These are phyloP conservation scores for Dryomyza anilis DNA, from an alignment of 2,888 invertebrate species.

Conservation along the genomic window DNA sequence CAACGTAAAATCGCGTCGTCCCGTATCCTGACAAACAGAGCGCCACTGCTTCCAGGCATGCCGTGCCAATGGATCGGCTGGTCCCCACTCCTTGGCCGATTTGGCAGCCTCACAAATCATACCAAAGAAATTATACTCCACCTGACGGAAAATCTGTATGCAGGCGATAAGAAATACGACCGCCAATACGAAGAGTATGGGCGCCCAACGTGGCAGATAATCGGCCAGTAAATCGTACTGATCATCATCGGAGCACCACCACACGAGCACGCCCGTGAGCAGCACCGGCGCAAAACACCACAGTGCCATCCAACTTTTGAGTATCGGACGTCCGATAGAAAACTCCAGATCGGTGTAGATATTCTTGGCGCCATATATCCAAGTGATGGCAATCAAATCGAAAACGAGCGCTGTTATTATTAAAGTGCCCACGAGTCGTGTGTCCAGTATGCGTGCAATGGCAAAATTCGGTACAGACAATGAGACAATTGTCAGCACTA, in stretches of 20 bases:
- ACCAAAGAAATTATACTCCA: slow-evolving; percentile 62
- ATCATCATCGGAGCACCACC: slow-evolving; percentile 61
- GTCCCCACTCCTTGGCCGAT: slow-evolving; percentile 62
- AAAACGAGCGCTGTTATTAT: slow-evolving; percentile 57
- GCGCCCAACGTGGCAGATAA: slow-evolving; percentile 59
- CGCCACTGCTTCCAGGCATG: slow-evolving; percentile 63
- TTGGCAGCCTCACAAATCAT: slow-evolving; percentile 62
- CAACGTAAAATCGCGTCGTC: slow-evolving; percentile 59
- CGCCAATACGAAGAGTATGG: slow-evolving; percentile 54
- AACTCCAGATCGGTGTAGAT: slow-evolving; percentile 61
- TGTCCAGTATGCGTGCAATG: slow-evolving; percentile 55
- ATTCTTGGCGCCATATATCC: slow-evolving; percentile 61
- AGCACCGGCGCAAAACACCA: slow-evolving; percentile 60
- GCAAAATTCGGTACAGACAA: slow-evolving; percentile 56
- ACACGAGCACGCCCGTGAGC: slow-evolving; percentile 56
- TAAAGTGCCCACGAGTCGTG: slow-evolving; percentile 57
- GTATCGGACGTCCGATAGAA: slow-evolving; percentile 60
- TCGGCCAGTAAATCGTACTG: slow-evolving; percentile 49
- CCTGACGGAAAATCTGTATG: slow-evolving; percentile 59
- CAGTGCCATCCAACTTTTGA: slow-evolving; percentile 56
- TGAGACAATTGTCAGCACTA: slow-evolving; percentile 55
- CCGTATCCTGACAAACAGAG: slow-evolving; percentile 61
- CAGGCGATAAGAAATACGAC: slow-evolving; percentile 57
- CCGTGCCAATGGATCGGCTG: slow-evolving; percentile 60
- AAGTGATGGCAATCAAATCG: slow-evolving; percentile 58